A percentile compares a stretch with the other conserved stretches of the same genome.
These are phyloP conservation scores for Tetragnatha versicolor DNA, from an alignment of 1,140 invertebrate species.

Conservation along the genomic window DNA sequence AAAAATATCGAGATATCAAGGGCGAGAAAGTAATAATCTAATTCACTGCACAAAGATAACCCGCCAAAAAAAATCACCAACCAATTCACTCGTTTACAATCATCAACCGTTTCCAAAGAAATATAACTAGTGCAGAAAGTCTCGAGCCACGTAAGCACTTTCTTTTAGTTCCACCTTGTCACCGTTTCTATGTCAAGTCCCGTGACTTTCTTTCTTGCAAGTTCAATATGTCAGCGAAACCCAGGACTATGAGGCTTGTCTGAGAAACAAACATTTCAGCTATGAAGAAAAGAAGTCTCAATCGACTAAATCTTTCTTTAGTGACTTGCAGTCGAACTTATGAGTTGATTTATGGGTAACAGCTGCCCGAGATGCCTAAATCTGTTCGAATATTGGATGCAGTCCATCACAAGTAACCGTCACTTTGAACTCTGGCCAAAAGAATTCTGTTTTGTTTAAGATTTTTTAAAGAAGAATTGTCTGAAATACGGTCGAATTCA, in stretches of 20 bases:
- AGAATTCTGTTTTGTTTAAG: constrained; percentile 24
- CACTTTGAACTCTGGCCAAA: constrained; percentile 35
- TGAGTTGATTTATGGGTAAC: constrained; percentile 49
- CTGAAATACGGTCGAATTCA: too few species aligned
- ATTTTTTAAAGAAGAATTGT: not conserved
- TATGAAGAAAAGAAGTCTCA: constrained; percentile 6
- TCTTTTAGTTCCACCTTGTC: not conserved
- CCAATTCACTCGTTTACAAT: too few species aligned
- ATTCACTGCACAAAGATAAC: too few species aligned
- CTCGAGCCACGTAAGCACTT: too few species aligned
- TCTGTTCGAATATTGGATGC: constrained; percentile 49
- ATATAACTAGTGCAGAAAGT: not conserved
- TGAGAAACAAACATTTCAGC: constrained; percentile 15
- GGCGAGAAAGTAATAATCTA: too few species aligned
- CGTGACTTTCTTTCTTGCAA: not conserved
- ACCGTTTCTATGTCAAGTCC: constrained; percentile 6
- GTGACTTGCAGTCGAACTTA: constrained; percentile 46
- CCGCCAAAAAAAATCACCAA: too few species aligned
- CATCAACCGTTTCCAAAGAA: too few species aligned
- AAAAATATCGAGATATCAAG: too few species aligned
- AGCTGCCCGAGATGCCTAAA: constrained; percentile 42
- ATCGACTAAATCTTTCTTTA: constrained; percentile 43
- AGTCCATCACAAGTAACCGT: constrained; percentile 39
- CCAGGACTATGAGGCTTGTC: constrained; percentile 18
- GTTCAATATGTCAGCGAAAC: constrained; percentile 34